A percentile compares a stretch with the other conserved stretches of the same genome.
These are phyloP conservation scores for Nematolebias whitei DNA, from an alignment of 2,113 vertebrate genomes.

Conservation along the genomic window DNA sequence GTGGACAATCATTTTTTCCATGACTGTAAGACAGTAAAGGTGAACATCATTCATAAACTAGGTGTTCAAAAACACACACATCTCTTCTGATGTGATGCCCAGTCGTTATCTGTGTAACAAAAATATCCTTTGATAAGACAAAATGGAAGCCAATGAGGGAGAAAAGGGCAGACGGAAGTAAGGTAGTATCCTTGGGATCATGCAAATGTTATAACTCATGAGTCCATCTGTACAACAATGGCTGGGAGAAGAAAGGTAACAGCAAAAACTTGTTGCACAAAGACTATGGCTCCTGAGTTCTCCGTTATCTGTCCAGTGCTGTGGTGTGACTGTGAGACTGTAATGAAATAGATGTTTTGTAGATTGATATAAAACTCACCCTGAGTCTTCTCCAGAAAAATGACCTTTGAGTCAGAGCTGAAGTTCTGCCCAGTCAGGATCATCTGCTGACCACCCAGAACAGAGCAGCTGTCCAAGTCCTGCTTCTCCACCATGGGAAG, in stretches of 20 bases:
- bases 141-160: conserved; percentile 25
- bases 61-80: background rate
- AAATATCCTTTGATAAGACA: conserved; percentile 33
- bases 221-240: conserved; percentile 4
- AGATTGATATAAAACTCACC: conserved; percentile 78
- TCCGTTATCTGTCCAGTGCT: background rate
- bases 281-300: conserved; percentile 7
- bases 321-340: background rate
- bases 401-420: conserved; percentile 95
- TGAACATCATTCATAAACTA: no score
- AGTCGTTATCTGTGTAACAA: conserved; percentile 8
- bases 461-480: conserved; percentile 92
- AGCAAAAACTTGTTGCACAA: background rate
- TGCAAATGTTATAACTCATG: conserved; percentile 48
- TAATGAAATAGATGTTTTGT: background rate
- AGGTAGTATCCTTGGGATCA: conserved; percentile 39
- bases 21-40: background rate
- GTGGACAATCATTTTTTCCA: background rate
- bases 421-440: conserved; percentile 97
- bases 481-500: conserved; percentile 98
- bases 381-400: conserved; percentile 93
- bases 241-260: conserved; percentile 8
- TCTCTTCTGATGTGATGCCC: conserved; percentile 6
- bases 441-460: conserved; percentile 97
- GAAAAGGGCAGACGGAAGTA: conserved; percentile 57